Conservation (phyloP, 2,888 invertebrate genomes). For the Taenaris catops region DNA sequence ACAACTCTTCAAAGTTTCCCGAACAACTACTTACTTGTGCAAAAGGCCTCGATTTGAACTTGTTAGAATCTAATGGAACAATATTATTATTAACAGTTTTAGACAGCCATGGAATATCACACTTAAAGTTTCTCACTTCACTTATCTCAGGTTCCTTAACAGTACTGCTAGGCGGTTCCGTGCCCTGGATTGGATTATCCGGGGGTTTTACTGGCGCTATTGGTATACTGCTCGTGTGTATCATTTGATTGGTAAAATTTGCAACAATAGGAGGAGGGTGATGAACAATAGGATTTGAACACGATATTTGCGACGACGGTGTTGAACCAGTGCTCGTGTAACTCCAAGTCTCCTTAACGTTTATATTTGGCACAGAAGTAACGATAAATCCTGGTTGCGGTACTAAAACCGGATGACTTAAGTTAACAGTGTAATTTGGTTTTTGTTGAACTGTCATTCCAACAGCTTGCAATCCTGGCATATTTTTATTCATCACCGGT, state of each 20-base stretch:
- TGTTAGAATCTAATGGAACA: constrained; percentile 55
- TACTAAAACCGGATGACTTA: constrained; percentile 67
- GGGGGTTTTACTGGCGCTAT: constrained; percentile 70
- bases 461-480: constrained; percentile 61
- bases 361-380: constrained; percentile 76
- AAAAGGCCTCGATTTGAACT: constrained; percentile 60
- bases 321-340: constrained; percentile 49
- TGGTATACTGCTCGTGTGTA: constrained; percentile 68
- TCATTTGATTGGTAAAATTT: constrained; percentile 53
- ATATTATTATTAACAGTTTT: constrained; percentile 72
- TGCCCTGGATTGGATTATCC: constrained; percentile 69
- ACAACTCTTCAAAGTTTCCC: constrained; percentile 49
- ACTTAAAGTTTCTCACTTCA: constrained; percentile 49
- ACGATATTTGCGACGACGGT: constrained; percentile 48
- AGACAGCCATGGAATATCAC: constrained; percentile 72
- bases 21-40: constrained; percentile 61
- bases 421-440: constrained; percentile 72
- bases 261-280: constrained; percentile 56
- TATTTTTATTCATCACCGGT: constrained; percentile 65
- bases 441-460: constrained; percentile 74
- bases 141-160: constrained; percentile 56
- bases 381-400: constrained; percentile 72
- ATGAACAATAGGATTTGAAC: constrained; percentile 55
- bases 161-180: constrained; percentile 69
- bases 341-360: constrained; percentile 71